These are phyloP conservation scores for Desoria tigrina DNA, from an alignment of 2,888 invertebrate species.

Conservation along the genomic window DNA sequence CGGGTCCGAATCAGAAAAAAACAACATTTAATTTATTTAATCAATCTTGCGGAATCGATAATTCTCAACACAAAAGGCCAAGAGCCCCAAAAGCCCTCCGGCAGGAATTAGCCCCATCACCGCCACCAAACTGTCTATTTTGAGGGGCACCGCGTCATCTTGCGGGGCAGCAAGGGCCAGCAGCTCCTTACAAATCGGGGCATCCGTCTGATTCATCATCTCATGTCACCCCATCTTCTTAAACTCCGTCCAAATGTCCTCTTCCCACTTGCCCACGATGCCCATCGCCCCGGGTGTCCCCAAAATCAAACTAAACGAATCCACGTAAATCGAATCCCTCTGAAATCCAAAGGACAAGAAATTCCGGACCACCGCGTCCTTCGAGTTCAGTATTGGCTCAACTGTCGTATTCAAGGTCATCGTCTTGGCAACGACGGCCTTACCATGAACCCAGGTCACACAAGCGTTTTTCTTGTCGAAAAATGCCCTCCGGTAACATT, in stretches of 20 bases:
- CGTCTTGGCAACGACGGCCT: not conserved
- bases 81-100: too few species aligned
- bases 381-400: not conserved
- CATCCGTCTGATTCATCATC: too few species aligned
- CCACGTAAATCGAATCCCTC: slow-evolving; percentile 14
- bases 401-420: not conserved
- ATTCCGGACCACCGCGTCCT: slow-evolving; percentile 5
- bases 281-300: not conserved
- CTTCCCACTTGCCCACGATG: slow-evolving; percentile 15
- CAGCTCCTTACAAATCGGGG: too few species aligned
- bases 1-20: too few species aligned
- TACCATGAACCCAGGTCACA: not conserved
- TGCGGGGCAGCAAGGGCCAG: too few species aligned
- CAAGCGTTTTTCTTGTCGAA: not conserved
- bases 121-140: too few species aligned
- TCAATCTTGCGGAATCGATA: too few species aligned
- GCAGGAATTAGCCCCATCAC: too few species aligned
- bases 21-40: too few species aligned
- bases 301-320: slow-evolving; percentile 6
- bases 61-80: too few species aligned
- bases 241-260: not conserved
- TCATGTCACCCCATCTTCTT: slow-evolving; percentile 10
- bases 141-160: too few species aligned
- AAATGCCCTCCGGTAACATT: not conserved
- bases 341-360: slow-evolving; percentile 6